Evolutionary conservation across 2,113 vertebrate genomes (phyloP), one percentile per base, ranked within the genome.

Genomic region (Uropsilus gracilis): DNA sequence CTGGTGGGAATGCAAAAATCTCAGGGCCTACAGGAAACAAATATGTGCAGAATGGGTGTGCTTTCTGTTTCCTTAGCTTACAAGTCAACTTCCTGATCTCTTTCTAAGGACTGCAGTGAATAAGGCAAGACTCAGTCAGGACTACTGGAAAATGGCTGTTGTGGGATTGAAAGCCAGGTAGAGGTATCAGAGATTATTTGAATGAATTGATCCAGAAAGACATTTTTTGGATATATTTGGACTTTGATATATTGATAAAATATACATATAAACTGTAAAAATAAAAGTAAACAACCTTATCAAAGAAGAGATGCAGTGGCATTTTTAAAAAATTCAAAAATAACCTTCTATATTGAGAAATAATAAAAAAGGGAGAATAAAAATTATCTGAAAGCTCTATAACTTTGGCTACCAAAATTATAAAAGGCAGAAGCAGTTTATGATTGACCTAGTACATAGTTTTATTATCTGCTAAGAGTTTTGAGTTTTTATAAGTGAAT

Each of bases 401-500:
- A 46, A 57, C 24, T 7, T 32, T 59, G 82, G 73, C 28, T 16
- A 42, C 44, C 42, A 80, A 91, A 68, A 66, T 64, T 50, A 17
- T 12, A 17, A 68, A 5, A 75, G 32, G 24, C 66, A 44, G 39
- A 14, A 50, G 46, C 39, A 6, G 5, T 39, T 91, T 55, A 46
- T 0, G 3, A 55, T 6, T 57, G 20, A 37, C 9, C 28, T 61
- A n/a, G 34, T 22, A 16, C 13, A 9, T 1, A 39, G 22, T 85
- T 91, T 87, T 48, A 64, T 34, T 13, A 42, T 59, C 59, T 39
- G 39, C 9, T 44, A 30, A 39, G 55, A 44, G 7, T 57, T 63
- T 13, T 44, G 17, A 53, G 63, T n/a, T n/a, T 66, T 87, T 93
- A 42, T 78, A 37, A 87, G 72, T 14, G 50, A 91, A 18, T 20